Conservation (phyloP, 2,113 vertebrate genomes). For the Gopherus flavomarginatus region DNA sequence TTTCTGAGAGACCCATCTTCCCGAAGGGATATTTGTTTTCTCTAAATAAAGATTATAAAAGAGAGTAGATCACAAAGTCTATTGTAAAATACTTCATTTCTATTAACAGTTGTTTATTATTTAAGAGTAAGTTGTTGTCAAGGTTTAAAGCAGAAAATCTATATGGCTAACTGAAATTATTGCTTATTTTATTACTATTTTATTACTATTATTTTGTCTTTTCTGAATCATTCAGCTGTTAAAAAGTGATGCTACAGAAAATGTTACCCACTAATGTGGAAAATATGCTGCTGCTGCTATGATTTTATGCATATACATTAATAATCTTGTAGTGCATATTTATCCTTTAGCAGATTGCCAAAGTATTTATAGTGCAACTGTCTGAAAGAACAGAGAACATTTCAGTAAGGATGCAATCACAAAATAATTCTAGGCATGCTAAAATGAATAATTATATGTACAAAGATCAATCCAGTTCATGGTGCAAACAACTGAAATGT, state of each 20-base stretch:
- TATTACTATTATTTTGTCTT: neutral
- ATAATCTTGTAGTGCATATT: neutral
- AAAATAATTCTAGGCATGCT: neutral
- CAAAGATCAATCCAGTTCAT: neutral
- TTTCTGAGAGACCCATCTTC: neutral
- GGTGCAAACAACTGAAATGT: neutral
- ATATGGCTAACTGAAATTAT: neutral
- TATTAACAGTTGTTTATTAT: neutral
- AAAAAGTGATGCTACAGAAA: neutral
- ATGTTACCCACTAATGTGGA: neutral
- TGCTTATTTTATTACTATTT: neutral
- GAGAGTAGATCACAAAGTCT: neutral
- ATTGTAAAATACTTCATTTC: neutral
- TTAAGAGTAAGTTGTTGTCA: neutral
- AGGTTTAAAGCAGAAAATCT: neutral
- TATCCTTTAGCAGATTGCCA: neutral
- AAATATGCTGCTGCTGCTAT: neutral
- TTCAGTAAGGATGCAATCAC: neutral
- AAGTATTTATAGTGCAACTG: neutral
- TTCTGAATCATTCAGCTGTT: neutral
- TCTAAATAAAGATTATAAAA: neutral
- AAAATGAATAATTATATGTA: neutral
- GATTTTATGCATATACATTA: neutral
- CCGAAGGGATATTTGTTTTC: neutral
- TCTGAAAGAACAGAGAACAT: neutral